Evolutionary conservation across 2,888 invertebrate species (phyloP), one percentile per base, ranked within the genome.

Genomic region (Ophion costatus): DNA sequence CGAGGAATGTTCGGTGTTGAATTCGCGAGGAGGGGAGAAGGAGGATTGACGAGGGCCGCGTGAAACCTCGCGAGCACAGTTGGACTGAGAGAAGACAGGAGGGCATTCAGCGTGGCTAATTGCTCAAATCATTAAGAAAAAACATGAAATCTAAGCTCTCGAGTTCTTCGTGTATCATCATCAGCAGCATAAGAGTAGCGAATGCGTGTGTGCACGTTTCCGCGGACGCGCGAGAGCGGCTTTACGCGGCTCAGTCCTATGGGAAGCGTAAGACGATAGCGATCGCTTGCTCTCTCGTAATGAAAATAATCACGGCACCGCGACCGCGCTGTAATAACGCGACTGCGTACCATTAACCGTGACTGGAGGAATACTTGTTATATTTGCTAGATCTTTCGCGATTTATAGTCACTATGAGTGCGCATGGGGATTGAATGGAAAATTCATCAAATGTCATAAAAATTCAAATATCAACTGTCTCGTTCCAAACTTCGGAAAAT

Each of bases 121-220:
- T 93, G 92, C 93, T 93, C 92, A 91, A 93, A 93, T 93, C 92
- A 93, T 93, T 93, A 93, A 93, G 92, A 93, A 93, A 87, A 93
- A 93, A 93, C 93, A 93, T 92, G 93, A 92, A 93, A 93, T 93
- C 92, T 91, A 92, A 93, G 90, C 87, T 78, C 78, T 82, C 87
- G 73, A 69, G 87, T 61, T 74, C 42, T 73, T 14, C 29, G 80
- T 63, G 51, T 80, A 75, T 69, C 61, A 56, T 80, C 80, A 74
- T 82, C 64, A 80, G 70, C 33, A 38, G 74, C 45, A 74, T 56
- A 61, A 29, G 51, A 69, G 63, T 22, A 17, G 14, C 24, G 11
- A 24, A 17, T 24, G 84, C 56, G 78, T 75, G 69, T 69, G 85
- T 69, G 82, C 80, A 59, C 77, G 82, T 85, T 85, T 85, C 85